Evolutionary conservation across 2,888 invertebrate genomes (phyloP).

Genomic region (Sphaerophoria rueppellii): DNA sequence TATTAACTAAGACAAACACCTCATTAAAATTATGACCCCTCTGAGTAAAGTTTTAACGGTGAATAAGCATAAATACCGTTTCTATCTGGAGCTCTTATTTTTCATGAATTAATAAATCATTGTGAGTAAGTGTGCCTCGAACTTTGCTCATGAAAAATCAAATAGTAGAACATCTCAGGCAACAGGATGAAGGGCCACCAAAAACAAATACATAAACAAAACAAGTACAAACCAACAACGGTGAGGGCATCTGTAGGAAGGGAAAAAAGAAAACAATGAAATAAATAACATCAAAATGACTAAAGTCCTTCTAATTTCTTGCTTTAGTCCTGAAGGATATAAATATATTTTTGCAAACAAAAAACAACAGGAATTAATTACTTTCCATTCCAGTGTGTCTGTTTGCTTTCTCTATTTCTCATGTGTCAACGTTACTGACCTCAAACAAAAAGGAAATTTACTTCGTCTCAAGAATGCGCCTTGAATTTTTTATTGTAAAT

Average conservation of each 20-base stretch:
- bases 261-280: constrained; percentile 36
- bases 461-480: constrained; percentile 41
- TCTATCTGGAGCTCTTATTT: constrained; percentile 5
- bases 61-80: constrained; percentile 21
- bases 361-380: constrained; percentile 67
- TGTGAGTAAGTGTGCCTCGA: background rate
- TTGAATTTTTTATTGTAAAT: constrained; percentile 72
- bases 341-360: background rate
- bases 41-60: constrained; percentile 58
- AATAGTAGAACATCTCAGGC: constrained; percentile 37
- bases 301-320: constrained; percentile 31
- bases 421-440: constrained; percentile 46
- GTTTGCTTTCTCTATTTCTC: constrained; percentile 32
- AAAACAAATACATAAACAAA: constrained; percentile 14
- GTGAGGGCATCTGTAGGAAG: background rate
- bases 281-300: constrained; percentile 67
- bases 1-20: constrained; percentile 34
- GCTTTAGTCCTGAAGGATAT: constrained; percentile 14
- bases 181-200: constrained; percentile 66
- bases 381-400: constrained; percentile 60
- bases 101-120: constrained; percentile 71
- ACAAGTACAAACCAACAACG: constrained; percentile 9
- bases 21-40: constrained; percentile 68
- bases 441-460: constrained; percentile 15
- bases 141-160: constrained; percentile 31